These are phyloP conservation scores for Sminthopsis crassicaudata DNA, from an alignment of 2,113 vertebrate species.

Conservation along the genomic window DNA sequence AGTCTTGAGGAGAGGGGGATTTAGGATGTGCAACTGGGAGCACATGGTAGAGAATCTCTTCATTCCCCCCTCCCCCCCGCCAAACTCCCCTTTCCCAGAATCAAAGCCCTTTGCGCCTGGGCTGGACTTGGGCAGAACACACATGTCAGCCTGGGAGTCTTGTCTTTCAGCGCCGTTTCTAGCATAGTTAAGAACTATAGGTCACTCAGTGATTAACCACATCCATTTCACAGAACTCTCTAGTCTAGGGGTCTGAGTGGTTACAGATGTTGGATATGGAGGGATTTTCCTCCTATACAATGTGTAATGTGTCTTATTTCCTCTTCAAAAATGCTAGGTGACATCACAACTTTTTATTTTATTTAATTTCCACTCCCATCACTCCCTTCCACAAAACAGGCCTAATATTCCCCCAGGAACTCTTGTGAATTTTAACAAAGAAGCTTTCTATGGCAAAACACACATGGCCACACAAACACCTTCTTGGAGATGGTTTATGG, in stretches of 20 bases:
- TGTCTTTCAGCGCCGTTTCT: slow-evolving; percentile 47
- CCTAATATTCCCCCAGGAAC: slow-evolving; percentile 30
- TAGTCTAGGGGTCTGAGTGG: slow-evolving; percentile 37
- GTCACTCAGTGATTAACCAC: slow-evolving; percentile 16
- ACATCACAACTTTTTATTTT: slow-evolving; percentile 28
- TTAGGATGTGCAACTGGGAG: slow-evolving; percentile 40
- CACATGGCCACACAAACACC: not conserved
- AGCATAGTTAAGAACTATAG: slow-evolving; percentile 4
- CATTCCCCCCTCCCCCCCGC: not conserved
- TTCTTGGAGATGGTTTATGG: not conserved
- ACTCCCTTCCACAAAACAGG: not conserved
- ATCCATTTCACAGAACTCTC: slow-evolving; percentile 37
- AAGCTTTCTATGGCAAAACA: slow-evolving; percentile 21
- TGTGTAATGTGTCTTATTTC: slow-evolving; percentile 52
- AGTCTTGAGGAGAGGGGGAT: slow-evolving; percentile 9
- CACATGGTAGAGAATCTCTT: slow-evolving; percentile 11
- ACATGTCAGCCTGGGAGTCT: slow-evolving; percentile 37
- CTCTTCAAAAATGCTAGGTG: slow-evolving; percentile 43
- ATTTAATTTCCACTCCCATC: slow-evolving; percentile 7
- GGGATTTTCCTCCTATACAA: not conserved
- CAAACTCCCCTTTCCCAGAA: slow-evolving; percentile 18
- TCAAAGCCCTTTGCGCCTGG: slow-evolving; percentile 23
- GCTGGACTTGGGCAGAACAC: not conserved
- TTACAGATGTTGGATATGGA: slow-evolving; percentile 63
- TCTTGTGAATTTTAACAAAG: slow-evolving; percentile 42